Evolutionary conservation across 2,797 vertebrate species (phyloP), one percentile per base, ranked within the genome.

Genomic region (Coendou prehensilis): DNA sequence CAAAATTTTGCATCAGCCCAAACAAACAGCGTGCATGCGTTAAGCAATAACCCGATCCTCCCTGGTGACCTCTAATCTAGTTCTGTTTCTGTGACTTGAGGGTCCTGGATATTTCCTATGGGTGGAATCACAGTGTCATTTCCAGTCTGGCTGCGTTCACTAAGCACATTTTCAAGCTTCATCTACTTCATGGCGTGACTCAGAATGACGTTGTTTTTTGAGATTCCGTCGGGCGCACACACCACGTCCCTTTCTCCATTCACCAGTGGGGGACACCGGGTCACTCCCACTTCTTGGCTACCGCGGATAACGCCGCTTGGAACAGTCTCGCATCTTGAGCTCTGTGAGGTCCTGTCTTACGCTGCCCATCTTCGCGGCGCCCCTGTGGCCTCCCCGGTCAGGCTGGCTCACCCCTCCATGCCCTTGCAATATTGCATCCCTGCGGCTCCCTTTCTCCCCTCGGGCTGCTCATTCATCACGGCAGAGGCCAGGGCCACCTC

Each of bases 141-240:
- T 92, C 47, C 23, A 50, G 37, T 47, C 50, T 76, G 45, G 33
- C 54, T 75, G 45, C 37, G 5, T 61, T 56, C 41, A 8, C 54
- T 28, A 20, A 63, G 54, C 52, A 11, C 6, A 26, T 41, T 59
- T 84, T 57, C 52, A 47, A 50, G 67, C 47, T 78, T 64, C 80
- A 28, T 8, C 33, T n/a, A 10, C 5, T 1, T 14, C 17, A 30
- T 7, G 50, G 15, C 41, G 41, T 41, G 63, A 37, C 9, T 30
- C 83, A 69, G 63, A 47, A 45, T 28, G 33, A 2, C 15, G 30
- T n/a, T 61, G 64, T 18, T 85, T 80, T 57, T n/a, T 20, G 61
- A 6, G 20, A n/a, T 5, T 37, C 28, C 5, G 13, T 33, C 13
- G 14, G 9, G 2, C 11, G 28, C 14, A 30, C 3, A 59, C 0